A percentile compares a stretch with the other conserved stretches of the same genome.
These are phyloP conservation scores for Accipiter virgatus DNA, from an alignment of 2,113 vertebrate genomes.

Conservation along the genomic window DNA sequence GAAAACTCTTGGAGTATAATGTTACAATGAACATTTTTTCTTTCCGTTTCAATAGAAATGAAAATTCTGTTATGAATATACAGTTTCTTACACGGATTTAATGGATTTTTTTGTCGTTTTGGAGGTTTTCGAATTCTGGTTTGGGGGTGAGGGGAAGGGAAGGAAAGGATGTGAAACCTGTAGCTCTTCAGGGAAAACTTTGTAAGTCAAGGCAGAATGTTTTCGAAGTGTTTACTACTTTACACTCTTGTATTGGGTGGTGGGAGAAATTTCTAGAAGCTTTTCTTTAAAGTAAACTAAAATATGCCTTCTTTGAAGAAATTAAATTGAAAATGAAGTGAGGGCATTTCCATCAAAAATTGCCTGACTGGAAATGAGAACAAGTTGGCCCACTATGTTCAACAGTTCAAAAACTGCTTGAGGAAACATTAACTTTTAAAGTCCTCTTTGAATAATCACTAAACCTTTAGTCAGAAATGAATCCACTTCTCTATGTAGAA, in stretches of 20 bases:
- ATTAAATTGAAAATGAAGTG: background rate
- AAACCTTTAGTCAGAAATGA: slow-evolving; percentile 36
- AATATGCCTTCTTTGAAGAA: background rate
- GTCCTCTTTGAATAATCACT: slow-evolving; percentile 8
- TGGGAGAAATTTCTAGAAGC: background rate
- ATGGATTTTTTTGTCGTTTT: background rate
- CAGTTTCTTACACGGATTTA: background rate
- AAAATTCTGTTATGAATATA: background rate
- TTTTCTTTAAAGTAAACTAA: background rate
- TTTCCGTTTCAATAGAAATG: background rate
- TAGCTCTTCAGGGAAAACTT: background rate
- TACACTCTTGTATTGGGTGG: background rate
- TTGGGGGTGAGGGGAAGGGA: background rate
- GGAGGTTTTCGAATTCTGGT: background rate
- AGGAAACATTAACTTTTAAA: slow-evolving; percentile 57
- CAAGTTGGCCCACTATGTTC: background rate
- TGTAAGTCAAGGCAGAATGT: background rate
- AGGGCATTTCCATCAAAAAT: background rate
- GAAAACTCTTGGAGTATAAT: background rate
- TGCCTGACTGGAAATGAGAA: background rate
- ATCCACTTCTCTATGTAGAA: slow-evolving; percentile 36
- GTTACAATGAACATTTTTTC: background rate
- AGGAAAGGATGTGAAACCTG: background rate
- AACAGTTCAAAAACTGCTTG: slow-evolving; percentile 24
- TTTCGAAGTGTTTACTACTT: background rate